Conservation (phyloP, 1,140 invertebrate species). For the Antheraea pernyi region DNA sequence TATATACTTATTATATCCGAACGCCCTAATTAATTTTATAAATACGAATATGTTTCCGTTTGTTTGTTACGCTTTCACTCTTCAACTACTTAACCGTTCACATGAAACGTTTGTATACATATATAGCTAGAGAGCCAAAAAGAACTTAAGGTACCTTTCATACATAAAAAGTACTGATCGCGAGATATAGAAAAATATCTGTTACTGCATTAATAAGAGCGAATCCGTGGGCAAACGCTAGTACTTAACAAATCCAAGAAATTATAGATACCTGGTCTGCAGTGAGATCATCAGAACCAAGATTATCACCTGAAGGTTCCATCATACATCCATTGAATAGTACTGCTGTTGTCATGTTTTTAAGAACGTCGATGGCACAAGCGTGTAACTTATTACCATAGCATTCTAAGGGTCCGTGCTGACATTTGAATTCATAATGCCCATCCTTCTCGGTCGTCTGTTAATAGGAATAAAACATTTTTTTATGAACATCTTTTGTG, state of each 20-base stretch:
- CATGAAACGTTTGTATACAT: too few relatives aligned
- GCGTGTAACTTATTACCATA: conserved; percentile 83
- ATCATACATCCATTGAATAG: conserved; percentile 54
- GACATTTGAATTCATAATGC: conserved; percentile 81
- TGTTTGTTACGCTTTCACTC: too few relatives aligned
- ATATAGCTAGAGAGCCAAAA: too few relatives aligned
- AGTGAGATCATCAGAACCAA: conserved; percentile 45
- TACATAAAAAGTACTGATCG: too few relatives aligned
- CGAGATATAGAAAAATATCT: too few relatives aligned
- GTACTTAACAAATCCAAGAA: not conserved
- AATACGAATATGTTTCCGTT: too few relatives aligned
- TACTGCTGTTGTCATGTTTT: conserved; percentile 38
- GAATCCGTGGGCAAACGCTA: too few relatives aligned
- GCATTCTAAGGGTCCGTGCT: conserved; percentile 84
- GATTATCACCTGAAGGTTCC: conserved; percentile 16
- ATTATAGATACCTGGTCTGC: conserved; percentile 39
- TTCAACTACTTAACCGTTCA: too few relatives aligned
- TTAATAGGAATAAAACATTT: conserved; percentile 5
- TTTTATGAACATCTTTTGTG: too few relatives aligned
- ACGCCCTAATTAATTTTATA: too few relatives aligned
- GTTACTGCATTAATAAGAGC: not conserved
- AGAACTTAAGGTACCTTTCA: too few relatives aligned
- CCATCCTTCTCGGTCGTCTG: conserved; percentile 34
- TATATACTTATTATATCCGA: too few relatives aligned
- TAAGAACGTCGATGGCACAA: conserved; percentile 79